Evolutionary conservation across 2,797 vertebrate species (phyloP).

Genomic region (Rhincodon typus): DNA sequence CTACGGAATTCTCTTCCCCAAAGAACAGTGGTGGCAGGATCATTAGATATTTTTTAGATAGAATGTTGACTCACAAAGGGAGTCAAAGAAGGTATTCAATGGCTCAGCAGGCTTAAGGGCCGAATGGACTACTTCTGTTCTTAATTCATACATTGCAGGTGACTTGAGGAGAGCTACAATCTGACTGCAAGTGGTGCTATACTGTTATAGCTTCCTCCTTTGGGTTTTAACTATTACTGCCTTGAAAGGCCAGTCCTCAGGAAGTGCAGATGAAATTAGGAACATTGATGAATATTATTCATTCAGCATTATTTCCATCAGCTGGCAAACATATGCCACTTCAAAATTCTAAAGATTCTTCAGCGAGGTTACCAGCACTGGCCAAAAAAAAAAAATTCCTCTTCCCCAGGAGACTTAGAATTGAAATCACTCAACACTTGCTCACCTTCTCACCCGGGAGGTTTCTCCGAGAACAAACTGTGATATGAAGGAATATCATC

Average conservation of each 20-base stretch:
- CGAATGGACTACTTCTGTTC: background rate
- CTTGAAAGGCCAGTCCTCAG: background rate
- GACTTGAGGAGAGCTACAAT: background rate
- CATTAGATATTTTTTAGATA: too few relatives aligned
- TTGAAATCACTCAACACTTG: background rate
- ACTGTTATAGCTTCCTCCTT: background rate
- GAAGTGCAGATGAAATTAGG: background rate
- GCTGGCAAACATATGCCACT: background rate
- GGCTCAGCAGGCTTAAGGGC: too few relatives aligned
- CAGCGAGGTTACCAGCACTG: background rate
- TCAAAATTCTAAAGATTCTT: background rate
- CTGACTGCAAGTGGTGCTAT: background rate
- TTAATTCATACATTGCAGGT: background rate
- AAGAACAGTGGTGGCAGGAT: too few relatives aligned
- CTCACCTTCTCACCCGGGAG: background rate
- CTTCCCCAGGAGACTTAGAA: background rate
- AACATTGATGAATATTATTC: background rate
- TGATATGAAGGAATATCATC: background rate
- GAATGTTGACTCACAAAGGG: too few relatives aligned
- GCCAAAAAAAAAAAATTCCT: background rate
- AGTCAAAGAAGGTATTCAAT: too few relatives aligned
- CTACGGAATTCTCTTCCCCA: too few relatives aligned
- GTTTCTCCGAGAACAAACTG: background rate
- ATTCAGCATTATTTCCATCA: background rate
- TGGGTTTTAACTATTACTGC: background rate